A percentile compares a stretch with the other conserved stretches of the same genome.
phyloP scores from a whole-genome alignment of 2,113 vertebrate genomes.

The Leptodactylus fuscus region DNA sequence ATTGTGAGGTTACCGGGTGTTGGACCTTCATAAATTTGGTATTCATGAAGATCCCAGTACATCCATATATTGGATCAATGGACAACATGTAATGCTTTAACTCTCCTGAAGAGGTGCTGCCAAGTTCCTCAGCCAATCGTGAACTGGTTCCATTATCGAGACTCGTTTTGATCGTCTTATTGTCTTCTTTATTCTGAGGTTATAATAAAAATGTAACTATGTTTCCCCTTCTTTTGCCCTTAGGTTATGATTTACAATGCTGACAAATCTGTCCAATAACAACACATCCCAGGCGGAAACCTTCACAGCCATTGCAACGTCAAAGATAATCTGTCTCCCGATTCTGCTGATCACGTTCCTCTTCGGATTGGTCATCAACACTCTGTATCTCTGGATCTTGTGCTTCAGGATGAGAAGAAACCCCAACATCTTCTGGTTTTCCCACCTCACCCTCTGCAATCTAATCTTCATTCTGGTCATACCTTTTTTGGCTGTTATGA shows the following conservation, averaged over 20 bases:
- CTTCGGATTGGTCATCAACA: constrained; percentile 35
- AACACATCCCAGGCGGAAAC: neutral
- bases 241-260: neutral
- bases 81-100: neutral
- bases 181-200: too few species aligned
- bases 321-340: neutral
- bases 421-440: constrained; percentile 65
- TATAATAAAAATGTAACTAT: neutral
- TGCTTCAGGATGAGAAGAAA: constrained; percentile 67
- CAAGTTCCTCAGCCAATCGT: too few species aligned
- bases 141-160: too few species aligned
- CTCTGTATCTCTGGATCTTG: constrained; percentile 66
- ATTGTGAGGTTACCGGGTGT: too few species aligned
- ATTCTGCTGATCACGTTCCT: neutral
- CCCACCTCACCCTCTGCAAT: constrained; percentile 67
- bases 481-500: constrained; percentile 61
- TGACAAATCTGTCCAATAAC: neutral
- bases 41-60: too few species aligned
- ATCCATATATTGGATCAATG: too few species aligned
- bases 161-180: too few species aligned
- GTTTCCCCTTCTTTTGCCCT: neutral
- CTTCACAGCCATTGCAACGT: neutral
- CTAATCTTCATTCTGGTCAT: constrained; percentile 60
- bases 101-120: too few species aligned
- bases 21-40: too few species aligned